phyloP scores from a whole-genome alignment of 2,113 vertebrate genomes.

The Eidolon helvum region DNA sequence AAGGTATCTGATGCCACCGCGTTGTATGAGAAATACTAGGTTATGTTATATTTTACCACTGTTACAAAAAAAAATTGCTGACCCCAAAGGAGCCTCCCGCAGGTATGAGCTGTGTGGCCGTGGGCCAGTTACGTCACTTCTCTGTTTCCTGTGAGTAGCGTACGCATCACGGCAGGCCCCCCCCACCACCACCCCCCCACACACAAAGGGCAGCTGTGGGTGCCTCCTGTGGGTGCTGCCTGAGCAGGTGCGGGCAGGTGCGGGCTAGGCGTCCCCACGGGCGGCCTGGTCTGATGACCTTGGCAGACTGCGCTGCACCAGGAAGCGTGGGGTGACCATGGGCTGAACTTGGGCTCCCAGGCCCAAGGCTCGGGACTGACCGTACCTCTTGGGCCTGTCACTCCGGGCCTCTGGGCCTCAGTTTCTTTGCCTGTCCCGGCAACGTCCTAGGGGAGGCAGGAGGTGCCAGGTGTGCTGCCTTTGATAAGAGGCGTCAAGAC shows the following conservation, averaged over 20 bases:
- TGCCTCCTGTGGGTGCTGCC: no score
- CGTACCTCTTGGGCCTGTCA: not conserved
- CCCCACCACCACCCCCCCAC: no score
- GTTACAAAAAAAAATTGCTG: no score
- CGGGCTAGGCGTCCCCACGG: rapidly evolving
- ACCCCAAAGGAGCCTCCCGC: rapidly evolving
- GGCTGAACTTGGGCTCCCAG: not conserved
- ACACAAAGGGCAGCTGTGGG: no score
- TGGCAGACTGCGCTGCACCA: rapidly evolving
- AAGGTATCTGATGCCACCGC: rapidly evolving
- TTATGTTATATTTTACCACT: not conserved
- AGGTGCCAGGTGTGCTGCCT: not conserved
- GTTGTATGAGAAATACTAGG: rapidly evolving
- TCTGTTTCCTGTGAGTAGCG: rapidly evolving
- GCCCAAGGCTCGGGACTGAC: not conserved
- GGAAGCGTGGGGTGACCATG: no score
- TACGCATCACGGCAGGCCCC: rapidly evolving
- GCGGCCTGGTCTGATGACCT: rapidly evolving
- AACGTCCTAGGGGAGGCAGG: not conserved
- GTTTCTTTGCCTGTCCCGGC: not conserved
- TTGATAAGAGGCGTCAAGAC: not conserved
- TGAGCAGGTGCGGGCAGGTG: not conserved
- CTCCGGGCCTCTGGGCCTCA: not conserved
- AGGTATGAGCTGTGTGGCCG: not conserved
- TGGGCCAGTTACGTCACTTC: rapidly evolving